Evolutionary conservation across 2,888 invertebrate species (phyloP).

Genomic region (Metopia argyrocephala): DNA sequence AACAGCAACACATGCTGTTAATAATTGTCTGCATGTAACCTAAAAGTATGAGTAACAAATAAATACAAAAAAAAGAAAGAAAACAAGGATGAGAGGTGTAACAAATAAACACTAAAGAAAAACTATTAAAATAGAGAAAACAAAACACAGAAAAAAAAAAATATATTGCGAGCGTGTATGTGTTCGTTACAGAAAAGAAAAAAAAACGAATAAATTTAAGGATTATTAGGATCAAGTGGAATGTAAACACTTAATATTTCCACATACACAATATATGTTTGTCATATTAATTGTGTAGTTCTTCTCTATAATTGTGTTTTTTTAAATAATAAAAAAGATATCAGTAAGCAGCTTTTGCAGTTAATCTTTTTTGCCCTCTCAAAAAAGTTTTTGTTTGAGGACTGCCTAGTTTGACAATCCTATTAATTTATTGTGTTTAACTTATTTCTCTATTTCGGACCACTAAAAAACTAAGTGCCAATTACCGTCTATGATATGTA

Average conservation of each 20-base stretch:
- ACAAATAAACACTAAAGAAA: not conserved
- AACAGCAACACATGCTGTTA: constrained; percentile 24
- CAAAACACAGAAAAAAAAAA: not conserved
- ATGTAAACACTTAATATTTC: constrained; percentile 44
- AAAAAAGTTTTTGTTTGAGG: too few relatives aligned
- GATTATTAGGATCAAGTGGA: constrained; percentile 47
- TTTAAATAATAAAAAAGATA: not conserved
- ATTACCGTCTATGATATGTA: too few relatives aligned
- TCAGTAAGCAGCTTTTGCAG: not conserved
- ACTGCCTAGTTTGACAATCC: too few relatives aligned
- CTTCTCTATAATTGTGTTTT: not conserved
- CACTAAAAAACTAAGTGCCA: too few relatives aligned
- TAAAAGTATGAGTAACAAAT: not conserved
- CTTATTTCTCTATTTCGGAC: too few relatives aligned
- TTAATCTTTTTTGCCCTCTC: too few relatives aligned
- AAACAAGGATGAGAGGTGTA: not conserved
- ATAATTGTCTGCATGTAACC: too few relatives aligned
- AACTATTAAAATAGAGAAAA: not conserved
- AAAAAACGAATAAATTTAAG: constrained; percentile 25
- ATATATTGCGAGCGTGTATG: not conserved
- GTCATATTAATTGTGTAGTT: not conserved
- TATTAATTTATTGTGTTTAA: too few relatives aligned
- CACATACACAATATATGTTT: constrained; percentile 1
- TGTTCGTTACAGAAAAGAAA: not conserved
- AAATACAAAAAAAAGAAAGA: not conserved